Evolutionary conservation across 2,888 invertebrate species (phyloP), one percentile per base, ranked within the genome.

Genomic region (Eumacrocentrus americanus): DNA sequence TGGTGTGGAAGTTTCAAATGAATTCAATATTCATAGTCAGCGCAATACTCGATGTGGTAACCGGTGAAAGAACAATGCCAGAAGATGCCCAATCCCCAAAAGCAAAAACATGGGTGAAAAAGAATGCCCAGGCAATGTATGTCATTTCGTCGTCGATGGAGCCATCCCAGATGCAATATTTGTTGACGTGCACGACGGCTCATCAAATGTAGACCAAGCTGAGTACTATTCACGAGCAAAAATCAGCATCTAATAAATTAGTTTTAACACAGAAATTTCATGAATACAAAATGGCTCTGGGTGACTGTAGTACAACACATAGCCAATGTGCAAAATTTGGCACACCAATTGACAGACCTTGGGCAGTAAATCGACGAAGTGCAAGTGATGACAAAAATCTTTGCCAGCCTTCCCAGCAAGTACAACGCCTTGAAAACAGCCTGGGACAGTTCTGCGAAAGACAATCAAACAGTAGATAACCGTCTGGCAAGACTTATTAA

Each of bases 41-140:
- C 40, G 55, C 35, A 11, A 40, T 60, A 0, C 18, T 25, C 18
- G 57, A 48, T 3, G 22, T 62, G 7, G 62, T 64, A 2, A 37
- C 34, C 6, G 58, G 62, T 5, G 38, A 55, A 20, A 47, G 58
- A 35, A 11, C 3, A 18, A 50, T 29, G 47, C 51, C 62, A 34
- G 54, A 40, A 23, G 56, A 29, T 18, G 51, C 51, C 3, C 57
- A 63, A 37, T n/a, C n/a, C n/a, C n/a, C n/a, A n/a, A n/a, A n/a
- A n/a, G n/a, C n/a, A n/a, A n/a, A n/a, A n/a, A 22, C 35, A 18
- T 70, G 68, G 68, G 35, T 47, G 11, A 63, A 58, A 7, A 63
- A 68, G 22, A 67, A 71, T 18, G 69, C 70, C 6, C 66, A 47
- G 12, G 69, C 70, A 1, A 70, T 68, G 68, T 70, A 42, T 22